Conservation (phyloP, 1,140 invertebrate species). For the Drosophila triauraria region DNA sequence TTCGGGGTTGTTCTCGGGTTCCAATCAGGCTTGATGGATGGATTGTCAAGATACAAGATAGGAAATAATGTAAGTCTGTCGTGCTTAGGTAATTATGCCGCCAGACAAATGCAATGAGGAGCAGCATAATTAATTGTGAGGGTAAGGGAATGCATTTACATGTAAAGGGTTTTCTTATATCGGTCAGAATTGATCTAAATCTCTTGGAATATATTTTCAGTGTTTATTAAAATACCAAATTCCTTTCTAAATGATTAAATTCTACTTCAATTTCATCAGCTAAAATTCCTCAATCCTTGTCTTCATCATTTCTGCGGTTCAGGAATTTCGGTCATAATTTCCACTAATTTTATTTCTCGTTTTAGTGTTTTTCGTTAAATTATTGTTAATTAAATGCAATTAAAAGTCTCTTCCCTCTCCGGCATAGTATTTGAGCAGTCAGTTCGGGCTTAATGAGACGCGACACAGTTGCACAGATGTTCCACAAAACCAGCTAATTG, state of each 20-base stretch:
- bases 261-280: too few relatives aligned
- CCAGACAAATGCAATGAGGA: neutral
- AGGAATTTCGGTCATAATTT: slow-evolving; percentile 37
- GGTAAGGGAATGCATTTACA: neutral
- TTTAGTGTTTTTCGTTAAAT: slow-evolving; percentile 73
- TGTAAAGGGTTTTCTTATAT: neutral
- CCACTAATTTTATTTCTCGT: slow-evolving; percentile 40
- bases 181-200: neutral
- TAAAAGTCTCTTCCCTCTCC: slow-evolving; percentile 53
- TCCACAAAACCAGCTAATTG: slow-evolving; percentile 75
- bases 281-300: neutral
- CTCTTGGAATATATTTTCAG: neutral
- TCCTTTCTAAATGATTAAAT: neutral
- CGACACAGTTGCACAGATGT: slow-evolving; percentile 74
- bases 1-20: slow-evolving; percentile 39
- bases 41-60: slow-evolving; percentile 54
- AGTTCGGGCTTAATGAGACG: slow-evolving; percentile 70
- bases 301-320: neutral
- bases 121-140: neutral
- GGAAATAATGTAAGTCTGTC: slow-evolving; percentile 47
- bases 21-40: slow-evolving; percentile 65
- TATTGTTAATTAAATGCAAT: slow-evolving; percentile 81
- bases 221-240: neutral
- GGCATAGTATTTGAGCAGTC: slow-evolving; percentile 35
- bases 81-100: slow-evolving; percentile 48